phyloP scores from a whole-genome alignment of 2,888 invertebrate genomes.

The Suillia variegata region DNA sequence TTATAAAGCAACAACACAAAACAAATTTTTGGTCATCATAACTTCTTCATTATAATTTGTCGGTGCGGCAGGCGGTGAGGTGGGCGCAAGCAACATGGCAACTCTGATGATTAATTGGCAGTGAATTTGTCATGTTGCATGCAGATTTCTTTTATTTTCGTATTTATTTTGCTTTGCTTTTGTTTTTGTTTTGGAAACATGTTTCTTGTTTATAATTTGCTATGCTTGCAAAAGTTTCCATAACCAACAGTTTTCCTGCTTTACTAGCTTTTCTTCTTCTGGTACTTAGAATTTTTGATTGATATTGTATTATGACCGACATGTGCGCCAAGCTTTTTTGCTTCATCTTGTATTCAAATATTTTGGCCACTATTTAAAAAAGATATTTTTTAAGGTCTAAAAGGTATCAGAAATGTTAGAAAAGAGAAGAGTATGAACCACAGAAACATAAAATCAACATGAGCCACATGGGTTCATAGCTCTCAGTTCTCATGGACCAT shows the following conservation, averaged over 20 bases:
- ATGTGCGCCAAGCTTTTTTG: neutral
- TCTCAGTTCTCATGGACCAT: no score
- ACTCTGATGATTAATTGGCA: conserved; percentile 8
- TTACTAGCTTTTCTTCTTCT: neutral
- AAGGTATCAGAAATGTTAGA: no score
- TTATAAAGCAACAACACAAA: no score
- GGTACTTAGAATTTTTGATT: neutral
- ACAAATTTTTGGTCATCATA: no score
- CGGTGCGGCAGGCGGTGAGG: neutral
- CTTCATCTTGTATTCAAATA: neutral
- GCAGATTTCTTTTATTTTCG: neutral
- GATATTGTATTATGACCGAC: neutral
- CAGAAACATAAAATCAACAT: no score
- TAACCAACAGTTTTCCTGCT: no score
- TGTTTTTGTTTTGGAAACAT: no score
- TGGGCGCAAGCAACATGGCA: neutral
- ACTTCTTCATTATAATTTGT: no score
- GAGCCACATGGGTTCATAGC: no score
- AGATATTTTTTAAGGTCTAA: no score
- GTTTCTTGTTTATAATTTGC: neutral
- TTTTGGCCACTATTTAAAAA: neutral
- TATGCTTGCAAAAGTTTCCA: no score
- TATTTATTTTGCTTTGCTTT: neutral
- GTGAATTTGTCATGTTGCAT: conserved; percentile 7
- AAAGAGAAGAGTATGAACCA: no score